Conservation (phyloP, 2,797 vertebrate species). For the Chrosomus eos region DNA sequence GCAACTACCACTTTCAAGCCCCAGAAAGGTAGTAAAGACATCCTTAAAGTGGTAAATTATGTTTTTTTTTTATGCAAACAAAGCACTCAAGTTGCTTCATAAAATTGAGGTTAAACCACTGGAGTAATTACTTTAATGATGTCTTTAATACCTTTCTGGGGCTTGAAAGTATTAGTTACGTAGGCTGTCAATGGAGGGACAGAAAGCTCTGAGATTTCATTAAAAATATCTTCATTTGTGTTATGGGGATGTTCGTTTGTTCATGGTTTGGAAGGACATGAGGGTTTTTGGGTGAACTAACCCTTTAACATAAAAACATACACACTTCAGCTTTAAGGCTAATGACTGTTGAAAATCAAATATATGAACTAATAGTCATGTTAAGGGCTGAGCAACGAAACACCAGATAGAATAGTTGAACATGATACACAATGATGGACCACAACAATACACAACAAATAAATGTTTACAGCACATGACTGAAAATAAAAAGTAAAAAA, state of each 20-base stretch:
- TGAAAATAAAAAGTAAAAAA: background rate
- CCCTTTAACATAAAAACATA: background rate
- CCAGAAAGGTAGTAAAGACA: background rate
- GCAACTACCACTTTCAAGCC: background rate
- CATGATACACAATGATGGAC: background rate
- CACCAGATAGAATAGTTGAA: background rate
- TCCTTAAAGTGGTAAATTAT: background rate
- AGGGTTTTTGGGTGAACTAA: background rate
- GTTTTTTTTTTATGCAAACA: too few relatives aligned
- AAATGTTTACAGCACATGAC: background rate
- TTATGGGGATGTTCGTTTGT: too few relatives aligned
- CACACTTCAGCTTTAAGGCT: slow-evolving; percentile 11
- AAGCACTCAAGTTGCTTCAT: too few relatives aligned
- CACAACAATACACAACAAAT: background rate
- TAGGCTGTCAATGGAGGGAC: background rate
- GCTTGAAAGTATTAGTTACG: background rate
- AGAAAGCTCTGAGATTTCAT: background rate
- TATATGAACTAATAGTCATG: background rate
- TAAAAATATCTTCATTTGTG: background rate
- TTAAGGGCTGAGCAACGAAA: background rate
- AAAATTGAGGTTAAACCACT: too few relatives aligned
- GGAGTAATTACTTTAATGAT: too few relatives aligned
- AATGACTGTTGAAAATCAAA: background rate
- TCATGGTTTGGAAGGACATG: background rate
- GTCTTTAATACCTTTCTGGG: background rate